Percentiles rank a stretch among this genome's conserved stretches.
These are phyloP conservation scores for Apomyelois bistriatella DNA, from an alignment of 2,888 invertebrate genomes.

Conservation along the genomic window DNA sequence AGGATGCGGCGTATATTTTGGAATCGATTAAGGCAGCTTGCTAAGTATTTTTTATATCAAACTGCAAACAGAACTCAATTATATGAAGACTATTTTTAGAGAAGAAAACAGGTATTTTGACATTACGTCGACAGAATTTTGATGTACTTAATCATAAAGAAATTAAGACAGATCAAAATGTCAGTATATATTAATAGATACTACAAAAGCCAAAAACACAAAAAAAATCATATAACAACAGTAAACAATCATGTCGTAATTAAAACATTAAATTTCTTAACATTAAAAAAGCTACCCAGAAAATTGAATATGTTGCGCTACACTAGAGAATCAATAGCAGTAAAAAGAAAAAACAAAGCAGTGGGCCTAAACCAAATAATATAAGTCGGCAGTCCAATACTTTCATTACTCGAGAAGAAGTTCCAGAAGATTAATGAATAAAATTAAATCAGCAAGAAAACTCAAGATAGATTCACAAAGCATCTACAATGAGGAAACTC, in stretches of 20 bases:
- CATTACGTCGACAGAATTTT: background rate
- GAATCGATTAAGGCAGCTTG: slow-evolving; percentile 24
- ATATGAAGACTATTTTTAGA: background rate
- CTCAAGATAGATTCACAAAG: slow-evolving; percentile 10
- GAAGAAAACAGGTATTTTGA: background rate
- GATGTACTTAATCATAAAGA: background rate
- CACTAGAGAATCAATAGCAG: background rate
- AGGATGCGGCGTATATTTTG: slow-evolving; percentile 35
- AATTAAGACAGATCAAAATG: background rate
- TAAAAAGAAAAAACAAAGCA: background rate
- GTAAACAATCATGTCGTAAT: slow-evolving; percentile 1
- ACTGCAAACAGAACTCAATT: background rate
- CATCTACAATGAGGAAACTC: slow-evolving; percentile 16
- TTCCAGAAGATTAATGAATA: slow-evolving; percentile 23
- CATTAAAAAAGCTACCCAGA: background rate
- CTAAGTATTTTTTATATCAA: no score
- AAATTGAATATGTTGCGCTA: background rate
- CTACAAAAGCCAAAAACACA: background rate
- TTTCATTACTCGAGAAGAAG: slow-evolving; percentile 22
- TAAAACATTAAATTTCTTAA: background rate
- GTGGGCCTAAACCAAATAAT: background rate
- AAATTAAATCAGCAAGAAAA: slow-evolving; percentile 15
- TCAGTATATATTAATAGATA: background rate
- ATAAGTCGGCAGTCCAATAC: background rate
- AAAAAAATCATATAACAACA: slow-evolving; percentile 19